These are phyloP conservation scores for Pseudolaguvia tuberculata DNA, from an alignment of 2,113 vertebrate species.

Conservation along the genomic window DNA sequence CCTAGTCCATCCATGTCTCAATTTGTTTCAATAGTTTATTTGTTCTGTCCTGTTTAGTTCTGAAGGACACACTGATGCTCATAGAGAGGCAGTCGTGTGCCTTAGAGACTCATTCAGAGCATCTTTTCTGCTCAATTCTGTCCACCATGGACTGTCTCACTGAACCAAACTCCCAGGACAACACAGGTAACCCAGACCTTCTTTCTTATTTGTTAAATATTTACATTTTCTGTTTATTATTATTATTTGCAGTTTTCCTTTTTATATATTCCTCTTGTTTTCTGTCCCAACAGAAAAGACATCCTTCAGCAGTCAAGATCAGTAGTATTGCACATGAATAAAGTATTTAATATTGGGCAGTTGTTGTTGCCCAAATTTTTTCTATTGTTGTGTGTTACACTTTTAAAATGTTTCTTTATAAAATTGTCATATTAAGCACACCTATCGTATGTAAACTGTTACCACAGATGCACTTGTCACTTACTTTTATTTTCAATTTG, in stretches of 20 bases:
- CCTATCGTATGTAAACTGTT: background rate
- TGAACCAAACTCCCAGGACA: constrained; percentile 38
- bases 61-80: constrained; percentile 76
- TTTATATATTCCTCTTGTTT: background rate
- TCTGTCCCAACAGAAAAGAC: constrained; percentile 30
- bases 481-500: background rate
- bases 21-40: background rate
- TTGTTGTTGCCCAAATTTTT: background rate
- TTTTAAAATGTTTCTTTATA: background rate
- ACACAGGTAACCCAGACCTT: constrained; percentile 28
- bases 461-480: constrained; percentile 1
- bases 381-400: background rate
- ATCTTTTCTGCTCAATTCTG: constrained; percentile 73
- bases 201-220: background rate
- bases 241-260: no score
- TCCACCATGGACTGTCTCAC: constrained; percentile 66
- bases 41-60: constrained; percentile 63
- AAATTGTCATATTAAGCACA: background rate
- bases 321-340: constrained; percentile 3
- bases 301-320: constrained; percentile 4
- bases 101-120: constrained; percentile 72
- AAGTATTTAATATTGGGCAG: constrained; percentile 4
- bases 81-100: constrained; percentile 73
- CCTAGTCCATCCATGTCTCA: background rate
- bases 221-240: background rate